Base-by-base conservation (phyloP, 2,113 vertebrate species). In the Seriola dumerili region DNA sequence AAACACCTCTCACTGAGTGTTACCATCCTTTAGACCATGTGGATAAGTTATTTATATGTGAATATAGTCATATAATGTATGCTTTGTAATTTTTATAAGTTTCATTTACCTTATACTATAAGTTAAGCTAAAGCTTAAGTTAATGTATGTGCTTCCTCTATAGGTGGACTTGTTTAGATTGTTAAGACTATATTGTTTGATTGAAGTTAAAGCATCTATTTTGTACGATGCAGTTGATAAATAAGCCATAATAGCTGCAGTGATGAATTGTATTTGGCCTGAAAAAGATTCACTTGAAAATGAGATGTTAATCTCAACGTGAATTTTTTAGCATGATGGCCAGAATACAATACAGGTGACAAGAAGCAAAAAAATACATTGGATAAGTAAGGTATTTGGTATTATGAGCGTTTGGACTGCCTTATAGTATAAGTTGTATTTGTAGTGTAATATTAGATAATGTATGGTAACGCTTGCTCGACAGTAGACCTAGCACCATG, bases 281-380 rank as follows among this genome's bases (percentile, higher is more conserved):
- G 10, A 5, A 70, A 75, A 17, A 55, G 72, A 67, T 75, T 89
- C 86, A 89, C 84, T 84, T 87, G 76, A 89, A 90, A 90, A 90
- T 6, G 88, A 87, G 87, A 92, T 73, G 67, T 91, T 13, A 19
- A 42, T 94, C 88, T 91, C 89, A 92, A 70, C 72, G 84, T 88
- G 86, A 81, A 79, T 82, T 64, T 67, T 62, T 72, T 57, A 4
- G 11, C 46, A 65, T 44, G 34, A 19, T 23, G 77, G 76, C 74
- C 73, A 76, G 58, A 50, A 70, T 85, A 50, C 46, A 68, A 54
- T 63, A 11, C 12, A 36, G 32, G 32, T 59, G 16, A 78, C 16
- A 67, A 67, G 4, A 65, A 77, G 3, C 34, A 73, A 11, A 55
- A 19, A 44, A 46, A 61, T 52, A 75, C 4, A 25, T 46, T 23